A percentile compares a stretch with the other conserved stretches of the same genome.
Evolutionary conservation across 2,888 invertebrate genomes (phyloP).

Genomic region (Volucella zonaria): DNA sequence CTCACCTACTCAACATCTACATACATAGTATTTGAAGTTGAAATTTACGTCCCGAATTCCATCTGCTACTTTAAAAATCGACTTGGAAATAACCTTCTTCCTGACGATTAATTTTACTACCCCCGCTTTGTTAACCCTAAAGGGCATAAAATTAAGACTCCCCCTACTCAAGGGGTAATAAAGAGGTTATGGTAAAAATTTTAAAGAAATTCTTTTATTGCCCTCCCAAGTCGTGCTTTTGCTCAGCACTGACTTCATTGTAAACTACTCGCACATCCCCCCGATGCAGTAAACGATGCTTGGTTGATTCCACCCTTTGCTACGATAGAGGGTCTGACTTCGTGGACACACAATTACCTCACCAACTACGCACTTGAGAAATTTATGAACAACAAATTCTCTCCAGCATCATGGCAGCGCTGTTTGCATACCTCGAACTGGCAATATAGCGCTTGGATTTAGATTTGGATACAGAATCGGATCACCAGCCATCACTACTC

Average conservation of each 20-base stretch:
- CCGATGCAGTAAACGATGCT: slow-evolving; percentile 28
- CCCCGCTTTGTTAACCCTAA: not conserved
- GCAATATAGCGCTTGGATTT: slow-evolving; percentile 18
- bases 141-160: slow-evolving; percentile 7
- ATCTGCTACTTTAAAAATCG: too few species aligned
- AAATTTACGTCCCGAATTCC: too few species aligned
- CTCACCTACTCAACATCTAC: too few species aligned
- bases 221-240: not conserved
- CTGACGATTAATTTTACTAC: not conserved
- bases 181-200: slow-evolving; percentile 27
- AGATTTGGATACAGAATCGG: not conserved
- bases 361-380: slow-evolving; percentile 62
- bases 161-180: slow-evolving; percentile 21
- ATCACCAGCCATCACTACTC: slow-evolving; percentile 8
- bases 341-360: slow-evolving; percentile 59
- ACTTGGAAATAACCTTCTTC: too few species aligned
- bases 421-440: slow-evolving; percentile 40
- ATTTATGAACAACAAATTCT: slow-evolving; percentile 67
- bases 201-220: slow-evolving; percentile 46
- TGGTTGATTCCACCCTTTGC: slow-evolving; percentile 60
- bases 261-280: slow-evolving; percentile 7
- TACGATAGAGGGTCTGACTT: slow-evolving; percentile 8
- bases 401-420: not conserved
- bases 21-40: too few species aligned
- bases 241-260: not conserved